These are phyloP conservation scores for Poeciliopsis presidionis DNA, from an alignment of 2,797 vertebrate genomes.

Conservation along the genomic window DNA sequence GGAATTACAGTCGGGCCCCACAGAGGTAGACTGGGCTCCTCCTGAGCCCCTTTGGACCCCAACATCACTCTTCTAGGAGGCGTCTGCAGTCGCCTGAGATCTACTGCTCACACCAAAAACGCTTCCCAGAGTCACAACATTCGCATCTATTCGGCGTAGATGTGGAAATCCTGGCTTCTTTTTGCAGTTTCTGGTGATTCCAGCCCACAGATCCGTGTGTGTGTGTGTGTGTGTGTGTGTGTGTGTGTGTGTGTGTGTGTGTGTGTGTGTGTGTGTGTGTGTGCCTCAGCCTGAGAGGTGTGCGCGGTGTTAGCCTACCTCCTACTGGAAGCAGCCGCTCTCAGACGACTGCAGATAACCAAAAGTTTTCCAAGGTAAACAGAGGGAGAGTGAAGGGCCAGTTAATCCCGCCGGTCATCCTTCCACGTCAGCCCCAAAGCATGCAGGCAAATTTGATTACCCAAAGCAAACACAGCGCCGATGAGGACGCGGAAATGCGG, in stretches of 20 bases:
- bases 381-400: conserved; percentile 63
- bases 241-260: neutral
- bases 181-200: conserved; percentile 9
- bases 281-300: conserved; percentile 48
- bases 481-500: conserved; percentile 60
- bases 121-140: conserved; percentile 49
- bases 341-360: conserved; percentile 65
- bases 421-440: conserved; percentile 68
- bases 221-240: no score
- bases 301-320: conserved; percentile 75
- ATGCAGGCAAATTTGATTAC: conserved; percentile 78
- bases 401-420: conserved; percentile 69
- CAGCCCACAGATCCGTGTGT: conserved; percentile 25
- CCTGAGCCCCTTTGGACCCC: conserved; percentile 60
- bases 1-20: conserved; percentile 55
- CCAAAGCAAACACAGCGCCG: conserved; percentile 69
- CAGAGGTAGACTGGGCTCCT: conserved; percentile 70
- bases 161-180: neutral
- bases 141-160: conserved; percentile 47
- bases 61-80: conserved; percentile 64
- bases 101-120: conserved; percentile 56
- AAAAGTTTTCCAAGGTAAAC: conserved; percentile 72
- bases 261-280: neutral
- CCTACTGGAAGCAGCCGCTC: conserved; percentile 74
- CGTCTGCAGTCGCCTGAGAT: conserved; percentile 72